Conservation (phyloP, 2,113 vertebrate species). For the Dipodomys ordii region DNA sequence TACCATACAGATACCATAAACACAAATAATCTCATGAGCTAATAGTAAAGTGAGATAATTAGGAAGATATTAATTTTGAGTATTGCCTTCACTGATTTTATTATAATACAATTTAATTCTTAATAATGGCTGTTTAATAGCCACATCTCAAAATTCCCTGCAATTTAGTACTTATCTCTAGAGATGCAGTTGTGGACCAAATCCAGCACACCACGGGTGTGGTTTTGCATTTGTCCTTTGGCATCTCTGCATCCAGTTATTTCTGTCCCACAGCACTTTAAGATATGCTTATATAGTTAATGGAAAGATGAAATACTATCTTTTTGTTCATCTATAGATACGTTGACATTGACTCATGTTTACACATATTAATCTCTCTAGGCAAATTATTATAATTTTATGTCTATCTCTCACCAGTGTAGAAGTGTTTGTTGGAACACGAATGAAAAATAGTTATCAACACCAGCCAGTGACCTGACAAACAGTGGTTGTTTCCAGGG, state of each 20-base stretch:
- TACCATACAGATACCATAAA: accelerated
- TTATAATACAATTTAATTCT: not conserved
- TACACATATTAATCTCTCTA: conserved; percentile 26
- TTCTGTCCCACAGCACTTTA: not conserved
- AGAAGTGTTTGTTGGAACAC: not conserved
- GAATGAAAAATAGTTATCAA: not conserved
- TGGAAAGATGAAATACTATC: not conserved
- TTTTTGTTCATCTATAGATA: not conserved
- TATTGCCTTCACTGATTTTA: conserved; percentile 2
- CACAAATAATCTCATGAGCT: not conserved
- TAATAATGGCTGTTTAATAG: conserved; percentile 10
- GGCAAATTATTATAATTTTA: conserved; percentile 44
- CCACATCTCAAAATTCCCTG: not conserved
- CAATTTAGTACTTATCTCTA: not conserved
- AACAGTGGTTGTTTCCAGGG: not conserved
- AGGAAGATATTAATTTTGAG: conserved; percentile 12
- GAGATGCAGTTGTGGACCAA: not conserved
- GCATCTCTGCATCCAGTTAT: not conserved
- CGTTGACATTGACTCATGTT: conserved; percentile 9
- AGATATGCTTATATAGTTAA: not conserved
- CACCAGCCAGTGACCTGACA: not conserved
- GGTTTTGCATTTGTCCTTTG: not conserved
- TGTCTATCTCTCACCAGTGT: not conserved
- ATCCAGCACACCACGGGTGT: not conserved
- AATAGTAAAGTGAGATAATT: not conserved